Evolutionary conservation across 2,797 vertebrate genomes (phyloP), one percentile per base, ranked within the genome.

Genomic region (Gastrophryne carolinensis): DNA sequence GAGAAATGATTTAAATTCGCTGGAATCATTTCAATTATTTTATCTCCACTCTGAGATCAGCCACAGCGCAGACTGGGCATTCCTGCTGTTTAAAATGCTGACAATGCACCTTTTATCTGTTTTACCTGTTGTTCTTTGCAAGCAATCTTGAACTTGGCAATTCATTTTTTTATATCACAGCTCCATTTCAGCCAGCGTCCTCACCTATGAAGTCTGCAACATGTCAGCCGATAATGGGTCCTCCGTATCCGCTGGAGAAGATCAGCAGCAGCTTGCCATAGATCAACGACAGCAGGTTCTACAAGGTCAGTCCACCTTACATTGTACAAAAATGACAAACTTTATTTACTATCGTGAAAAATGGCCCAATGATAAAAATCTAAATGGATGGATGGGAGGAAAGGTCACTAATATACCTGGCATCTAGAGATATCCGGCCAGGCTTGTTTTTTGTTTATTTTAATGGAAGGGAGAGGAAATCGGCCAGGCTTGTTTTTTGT

Each of bases 211-310:
- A 58, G 35, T 64, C 67, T 64, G 13, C 26, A 77, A 27, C 58
- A 77, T 77, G 74, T 77, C 74, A 3, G 47, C 74, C 15, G 66
- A 77, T 21, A 64, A 32, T 64, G 67, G 37, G 15, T 71, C 74
- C 58, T 61, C 74, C 8, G 11, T 52, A 34, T 63, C 74, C 11
- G 11, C 58, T 21, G 60, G 32, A 1, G 67, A 54, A 37, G 74
- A 71, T 24, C 57, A 77, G 21, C 57, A 41, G 17, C 30, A 41
- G 17, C 30, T 64, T 2, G 37, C 53, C 17, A 34, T 39, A 63
- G 49, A 35, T 34, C 66, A 77, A 24, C 58, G 41, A 2, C 53
- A 32, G 3, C 67, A 50, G 8, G 23, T 64, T 11, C 39, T 77
- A 30, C 74, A 77, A 58, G 74, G 74, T 77, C 34, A 56, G 15